A percentile compares a stretch with the other conserved stretches of the same genome.
These are phyloP conservation scores for Circaetus cinerascens DNA, from an alignment of 2,113 vertebrate genomes.

Conservation along the genomic window DNA sequence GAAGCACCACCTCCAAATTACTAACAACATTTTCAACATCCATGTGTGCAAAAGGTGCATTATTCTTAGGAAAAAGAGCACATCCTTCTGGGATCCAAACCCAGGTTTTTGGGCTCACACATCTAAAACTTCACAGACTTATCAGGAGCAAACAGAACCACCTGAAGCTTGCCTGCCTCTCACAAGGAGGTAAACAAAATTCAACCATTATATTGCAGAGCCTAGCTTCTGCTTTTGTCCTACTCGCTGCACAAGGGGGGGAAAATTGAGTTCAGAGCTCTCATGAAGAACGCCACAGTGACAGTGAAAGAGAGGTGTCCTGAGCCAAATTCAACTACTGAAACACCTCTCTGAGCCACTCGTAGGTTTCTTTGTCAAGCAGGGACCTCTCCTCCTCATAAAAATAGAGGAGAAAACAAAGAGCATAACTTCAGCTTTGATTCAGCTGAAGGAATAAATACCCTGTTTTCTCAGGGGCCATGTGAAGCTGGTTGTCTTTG, in stretches of 20 bases:
- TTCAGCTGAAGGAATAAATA: not conserved
- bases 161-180: not conserved
- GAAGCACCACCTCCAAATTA: not conserved
- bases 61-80: not conserved
- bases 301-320: not conserved
- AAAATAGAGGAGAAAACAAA: not conserved
- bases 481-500: not conserved
- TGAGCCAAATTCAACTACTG: not conserved
- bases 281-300: not conserved
- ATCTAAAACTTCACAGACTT: not conserved
- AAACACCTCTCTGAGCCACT: not conserved
- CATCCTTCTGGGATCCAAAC: not conserved
- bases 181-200: not conserved
- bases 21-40: not conserved
- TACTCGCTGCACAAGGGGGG: fast-evolving
- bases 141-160: constrained; percentile 8
- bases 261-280: not conserved
- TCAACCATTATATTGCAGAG: not conserved
- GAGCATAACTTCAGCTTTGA: not conserved
- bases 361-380: fast-evolving
- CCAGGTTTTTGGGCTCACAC: not conserved
- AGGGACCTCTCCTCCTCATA: not conserved
- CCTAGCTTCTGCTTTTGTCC: not conserved
- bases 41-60: fast-evolving
- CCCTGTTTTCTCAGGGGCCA: not conserved